Evolutionary conservation across 2,797 vertebrate species (phyloP).

Genomic region (Cossypha dichroa): DNA sequence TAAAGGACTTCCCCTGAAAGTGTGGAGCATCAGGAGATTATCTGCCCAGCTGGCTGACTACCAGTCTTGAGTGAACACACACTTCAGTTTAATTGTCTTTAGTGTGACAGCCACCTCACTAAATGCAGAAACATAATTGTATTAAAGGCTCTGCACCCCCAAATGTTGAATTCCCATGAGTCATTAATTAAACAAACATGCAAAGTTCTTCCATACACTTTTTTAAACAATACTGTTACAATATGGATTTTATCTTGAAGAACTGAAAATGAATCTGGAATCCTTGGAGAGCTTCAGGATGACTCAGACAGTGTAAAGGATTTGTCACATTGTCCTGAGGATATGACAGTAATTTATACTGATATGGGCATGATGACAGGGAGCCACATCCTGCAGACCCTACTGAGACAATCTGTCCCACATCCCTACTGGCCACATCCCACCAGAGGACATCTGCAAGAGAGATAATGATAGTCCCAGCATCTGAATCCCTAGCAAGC

Average conservation of each 20-base stretch:
- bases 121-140: neutral
- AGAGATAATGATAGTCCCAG: neutral
- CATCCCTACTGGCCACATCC: neutral
- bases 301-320: conserved; percentile 12
- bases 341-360: conserved; percentile 41
- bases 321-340: neutral
- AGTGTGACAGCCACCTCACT: neutral
- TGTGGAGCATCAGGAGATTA: neutral
- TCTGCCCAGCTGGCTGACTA: neutral
- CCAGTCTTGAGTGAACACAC: neutral
- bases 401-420: neutral
- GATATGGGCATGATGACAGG: neutral
- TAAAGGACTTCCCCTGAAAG: neutral
- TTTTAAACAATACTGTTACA: neutral
- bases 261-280: neutral
- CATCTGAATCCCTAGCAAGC: neutral
- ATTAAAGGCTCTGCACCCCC: neutral
- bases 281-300: neutral
- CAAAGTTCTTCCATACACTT: neutral
- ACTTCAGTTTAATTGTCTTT: neutral
- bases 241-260: neutral
- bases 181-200: neutral
- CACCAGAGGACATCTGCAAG: neutral
- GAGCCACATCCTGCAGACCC: neutral
- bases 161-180: neutral